Evolutionary conservation across 2,888 invertebrate genomes (phyloP).

Genomic region (Panopea generosa): DNA sequence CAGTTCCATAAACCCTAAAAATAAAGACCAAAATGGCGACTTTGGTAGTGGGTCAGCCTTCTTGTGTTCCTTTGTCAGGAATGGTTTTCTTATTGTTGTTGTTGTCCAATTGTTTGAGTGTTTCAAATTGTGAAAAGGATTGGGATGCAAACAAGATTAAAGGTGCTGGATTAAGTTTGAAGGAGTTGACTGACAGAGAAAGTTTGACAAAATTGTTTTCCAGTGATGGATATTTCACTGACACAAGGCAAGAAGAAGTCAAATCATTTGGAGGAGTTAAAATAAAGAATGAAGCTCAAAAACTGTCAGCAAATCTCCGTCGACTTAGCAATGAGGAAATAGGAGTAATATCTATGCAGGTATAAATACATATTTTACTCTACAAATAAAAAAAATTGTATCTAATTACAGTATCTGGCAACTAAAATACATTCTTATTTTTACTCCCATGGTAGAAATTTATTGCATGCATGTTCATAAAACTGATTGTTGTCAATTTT

Average conservation of each 20-base stretch:
- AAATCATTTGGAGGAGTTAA: slow-evolving; percentile 79
- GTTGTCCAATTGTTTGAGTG: background rate
- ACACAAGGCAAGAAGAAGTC: slow-evolving; percentile 79
- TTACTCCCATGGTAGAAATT: too few relatives aligned
- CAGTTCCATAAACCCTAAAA: too few relatives aligned
- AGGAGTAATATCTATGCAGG: slow-evolving; percentile 85
- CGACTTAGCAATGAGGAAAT: slow-evolving; percentile 85
- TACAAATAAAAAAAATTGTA: too few relatives aligned
- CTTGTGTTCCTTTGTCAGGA: slow-evolving; percentile 8
- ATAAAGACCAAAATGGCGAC: slow-evolving; percentile 51
- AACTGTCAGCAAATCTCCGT: slow-evolving; percentile 81
- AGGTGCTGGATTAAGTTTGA: slow-evolving; percentile 41
- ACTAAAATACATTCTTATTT: too few relatives aligned
- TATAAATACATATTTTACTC: too few relatives aligned
- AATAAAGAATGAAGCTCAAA: slow-evolving; percentile 79
- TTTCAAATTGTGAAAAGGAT: slow-evolving; percentile 20
- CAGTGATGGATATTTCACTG: slow-evolving; percentile 75
- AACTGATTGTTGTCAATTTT: too few relatives aligned
- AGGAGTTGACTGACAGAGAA: slow-evolving; percentile 49
- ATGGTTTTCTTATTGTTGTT: background rate
- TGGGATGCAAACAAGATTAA: slow-evolving; percentile 8
- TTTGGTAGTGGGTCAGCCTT: slow-evolving; percentile 23
- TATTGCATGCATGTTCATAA: too few relatives aligned
- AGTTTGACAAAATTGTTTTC: slow-evolving; percentile 58
- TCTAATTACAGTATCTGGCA: too few relatives aligned